Evolutionary conservation across 2,797 vertebrate species (phyloP).

Genomic region (Gorsachius magnificus): DNA sequence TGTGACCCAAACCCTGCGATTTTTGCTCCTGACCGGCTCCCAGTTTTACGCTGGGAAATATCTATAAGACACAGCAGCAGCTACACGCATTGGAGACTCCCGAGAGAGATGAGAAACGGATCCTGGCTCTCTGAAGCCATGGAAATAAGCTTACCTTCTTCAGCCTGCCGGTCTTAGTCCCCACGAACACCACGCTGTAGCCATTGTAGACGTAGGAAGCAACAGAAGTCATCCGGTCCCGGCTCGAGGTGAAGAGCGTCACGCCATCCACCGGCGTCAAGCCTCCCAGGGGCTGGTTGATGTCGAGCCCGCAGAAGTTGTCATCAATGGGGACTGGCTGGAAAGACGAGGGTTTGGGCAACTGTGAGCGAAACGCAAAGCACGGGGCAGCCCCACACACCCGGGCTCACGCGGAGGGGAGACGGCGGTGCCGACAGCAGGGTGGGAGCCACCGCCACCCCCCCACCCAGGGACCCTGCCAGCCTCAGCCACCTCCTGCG

Average conservation of each 20-base stretch:
- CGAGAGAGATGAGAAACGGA: fast-evolving
- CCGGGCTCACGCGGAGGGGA: fast-evolving
- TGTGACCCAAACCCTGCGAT: neutral
- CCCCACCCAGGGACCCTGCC: too few relatives aligned
- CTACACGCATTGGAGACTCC: fast-evolving
- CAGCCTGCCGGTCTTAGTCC: constrained; percentile 93
- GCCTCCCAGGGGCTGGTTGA: constrained; percentile 97
- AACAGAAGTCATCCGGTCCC: constrained; percentile 95
- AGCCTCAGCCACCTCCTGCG: neutral
- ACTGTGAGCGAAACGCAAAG: neutral
- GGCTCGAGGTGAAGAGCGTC: constrained; percentile 89
- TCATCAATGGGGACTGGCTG: constrained; percentile 98
- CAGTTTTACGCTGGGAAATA: neutral
- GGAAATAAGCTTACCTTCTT: constrained; percentile 87
- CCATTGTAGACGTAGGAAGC: constrained; percentile 95
- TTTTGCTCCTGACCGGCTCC: neutral
- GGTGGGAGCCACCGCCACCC: fast-evolving
- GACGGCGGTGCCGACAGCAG: fast-evolving
- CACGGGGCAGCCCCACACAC: fast-evolving
- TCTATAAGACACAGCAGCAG: fast-evolving
- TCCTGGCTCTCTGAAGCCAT: neutral
- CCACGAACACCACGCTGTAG: constrained; percentile 95
- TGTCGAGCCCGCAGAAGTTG: constrained; percentile 97
- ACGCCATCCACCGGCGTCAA: constrained; percentile 91
- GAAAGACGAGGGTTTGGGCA: constrained; percentile 10